Conservation (phyloP, 2,888 invertebrate species). For the Archips xylosteana region DNA sequence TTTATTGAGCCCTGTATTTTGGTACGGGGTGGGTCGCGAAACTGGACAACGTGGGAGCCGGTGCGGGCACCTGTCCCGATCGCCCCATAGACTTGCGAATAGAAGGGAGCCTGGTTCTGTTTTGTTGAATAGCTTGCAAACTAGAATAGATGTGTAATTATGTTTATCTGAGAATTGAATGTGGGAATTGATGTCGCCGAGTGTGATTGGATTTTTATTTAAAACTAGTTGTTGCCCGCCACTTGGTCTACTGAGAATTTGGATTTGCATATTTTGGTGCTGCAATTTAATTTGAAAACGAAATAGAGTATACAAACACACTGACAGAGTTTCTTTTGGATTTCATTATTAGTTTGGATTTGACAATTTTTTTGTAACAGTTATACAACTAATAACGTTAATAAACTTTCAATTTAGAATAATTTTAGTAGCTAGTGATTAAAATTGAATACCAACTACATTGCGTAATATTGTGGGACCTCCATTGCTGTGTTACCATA, state of each 20-base stretch:
- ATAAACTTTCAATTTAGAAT: no score
- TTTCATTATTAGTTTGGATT: no score
- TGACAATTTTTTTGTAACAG: no score
- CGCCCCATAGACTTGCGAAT: constrained; percentile 32
- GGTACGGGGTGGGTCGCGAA: constrained; percentile 41
- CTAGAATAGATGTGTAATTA: constrained; percentile 39
- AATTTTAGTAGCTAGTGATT: no score
- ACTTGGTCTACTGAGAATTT: no score
- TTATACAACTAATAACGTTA: no score
- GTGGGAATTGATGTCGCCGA: constrained; percentile 26
- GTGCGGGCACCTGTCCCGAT: constrained; percentile 38
- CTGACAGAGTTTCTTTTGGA: no score
- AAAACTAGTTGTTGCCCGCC: not conserved
- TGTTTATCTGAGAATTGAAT: constrained; percentile 24
- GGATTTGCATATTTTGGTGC: no score
- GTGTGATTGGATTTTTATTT: constrained; percentile 6
- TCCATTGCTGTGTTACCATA: no score
- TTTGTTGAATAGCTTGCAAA: constrained; percentile 37
- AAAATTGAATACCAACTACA: not conserved
- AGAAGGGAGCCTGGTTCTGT: constrained; percentile 33
- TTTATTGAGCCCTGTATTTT: constrained; percentile 13
- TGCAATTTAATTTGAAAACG: no score
- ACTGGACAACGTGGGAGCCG: constrained; percentile 42
- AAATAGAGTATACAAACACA: no score
- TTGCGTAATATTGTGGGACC: not conserved